These are phyloP conservation scores for Pandion haliaetus DNA, from an alignment of 2,113 vertebrate species.

Conservation along the genomic window DNA sequence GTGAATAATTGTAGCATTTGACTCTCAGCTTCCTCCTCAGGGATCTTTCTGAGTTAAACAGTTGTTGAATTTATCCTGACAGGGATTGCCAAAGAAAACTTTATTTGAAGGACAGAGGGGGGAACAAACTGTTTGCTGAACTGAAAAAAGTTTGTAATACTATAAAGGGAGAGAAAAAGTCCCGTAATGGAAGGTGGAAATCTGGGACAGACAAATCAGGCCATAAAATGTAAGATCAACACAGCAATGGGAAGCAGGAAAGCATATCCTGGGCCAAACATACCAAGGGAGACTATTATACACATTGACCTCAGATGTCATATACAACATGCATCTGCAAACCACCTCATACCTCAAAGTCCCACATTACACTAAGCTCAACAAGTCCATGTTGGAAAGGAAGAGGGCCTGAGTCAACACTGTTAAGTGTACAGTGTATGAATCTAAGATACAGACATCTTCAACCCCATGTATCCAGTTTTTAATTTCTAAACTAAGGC, in stretches of 20 bases:
- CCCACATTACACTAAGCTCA: background rate
- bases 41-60: conserved; percentile 49
- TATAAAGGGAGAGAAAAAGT: conserved; percentile 48
- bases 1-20: conserved; percentile 57
- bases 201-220: conserved; percentile 30
- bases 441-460: background rate
- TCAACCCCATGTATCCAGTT: background rate
- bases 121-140: conserved; percentile 46
- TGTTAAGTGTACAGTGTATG: background rate
- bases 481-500: background rate
- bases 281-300: conserved; percentile 25
- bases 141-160: conserved; percentile 26
- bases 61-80: conserved; percentile 57
- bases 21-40: conserved; percentile 46
- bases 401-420: background rate
- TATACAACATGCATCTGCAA: background rate
- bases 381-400: background rate
- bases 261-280: background rate
- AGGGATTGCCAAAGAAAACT: conserved; percentile 61
- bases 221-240: conserved; percentile 40
- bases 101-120: conserved; percentile 37
- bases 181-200: conserved; percentile 39
- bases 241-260: conserved; percentile 23
- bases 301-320: background rate
- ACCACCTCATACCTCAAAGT: conserved; percentile 3